Conservation (phyloP, 2,113 vertebrate species). For the Ariopsis seemanni region DNA sequence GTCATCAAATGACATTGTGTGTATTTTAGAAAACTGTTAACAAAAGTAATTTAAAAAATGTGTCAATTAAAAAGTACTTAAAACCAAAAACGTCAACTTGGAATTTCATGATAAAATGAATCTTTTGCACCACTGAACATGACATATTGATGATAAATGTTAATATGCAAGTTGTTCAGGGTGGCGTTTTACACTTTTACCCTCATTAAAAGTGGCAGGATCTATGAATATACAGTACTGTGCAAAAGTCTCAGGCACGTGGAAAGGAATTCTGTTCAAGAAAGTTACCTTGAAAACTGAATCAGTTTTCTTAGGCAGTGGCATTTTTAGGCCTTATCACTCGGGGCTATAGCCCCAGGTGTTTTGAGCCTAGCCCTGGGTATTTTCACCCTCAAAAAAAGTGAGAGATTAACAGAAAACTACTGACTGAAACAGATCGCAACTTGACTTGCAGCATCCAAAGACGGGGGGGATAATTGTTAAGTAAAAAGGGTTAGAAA, state of each 20-base stretch:
- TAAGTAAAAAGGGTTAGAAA: too few species aligned
- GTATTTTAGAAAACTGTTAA: background rate
- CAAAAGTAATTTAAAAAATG: background rate
- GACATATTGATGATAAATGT: background rate
- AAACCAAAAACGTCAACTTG: background rate
- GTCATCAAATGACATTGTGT: background rate
- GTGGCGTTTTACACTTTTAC: background rate
- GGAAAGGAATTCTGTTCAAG: background rate
- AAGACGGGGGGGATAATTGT: too few species aligned
- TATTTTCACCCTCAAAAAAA: too few species aligned
- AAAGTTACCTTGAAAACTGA: background rate
- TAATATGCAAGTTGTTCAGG: background rate
- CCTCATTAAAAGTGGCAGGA: background rate
- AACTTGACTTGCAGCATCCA: too few species aligned
- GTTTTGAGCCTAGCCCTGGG: too few species aligned
- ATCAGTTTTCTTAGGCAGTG: background rate
- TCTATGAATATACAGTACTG: background rate
- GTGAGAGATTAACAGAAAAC: too few species aligned
- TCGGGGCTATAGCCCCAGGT: too few species aligned
- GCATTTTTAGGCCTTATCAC: too few species aligned
- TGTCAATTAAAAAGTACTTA: background rate
- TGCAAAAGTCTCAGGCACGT: background rate
- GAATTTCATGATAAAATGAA: background rate
- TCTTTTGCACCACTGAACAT: background rate
- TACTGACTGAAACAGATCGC: too few species aligned